Percentiles rank a stretch among this genome's conserved stretches.
Evolutionary conservation across 2,797 vertebrate genomes (phyloP).

Genomic region (Meriones psammophilus): DNA sequence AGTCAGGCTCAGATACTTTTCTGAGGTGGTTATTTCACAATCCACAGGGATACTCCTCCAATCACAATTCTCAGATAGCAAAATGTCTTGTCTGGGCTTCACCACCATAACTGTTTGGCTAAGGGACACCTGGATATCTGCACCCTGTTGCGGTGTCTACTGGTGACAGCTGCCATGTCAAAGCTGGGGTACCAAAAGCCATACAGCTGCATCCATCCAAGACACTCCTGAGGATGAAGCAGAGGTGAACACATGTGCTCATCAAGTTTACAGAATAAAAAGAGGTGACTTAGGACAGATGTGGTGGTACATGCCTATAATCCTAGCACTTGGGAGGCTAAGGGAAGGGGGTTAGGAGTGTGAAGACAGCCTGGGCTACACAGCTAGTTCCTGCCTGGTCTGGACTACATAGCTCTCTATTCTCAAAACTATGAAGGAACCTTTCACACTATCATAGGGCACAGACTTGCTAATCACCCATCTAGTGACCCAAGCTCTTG

Average conservation of each 20-base stretch:
- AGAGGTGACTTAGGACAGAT: background rate
- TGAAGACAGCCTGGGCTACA: background rate
- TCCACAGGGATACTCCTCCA: conserved; percentile 42
- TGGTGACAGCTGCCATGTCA: conserved; percentile 1
- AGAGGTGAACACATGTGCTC: background rate
- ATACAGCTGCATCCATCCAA: background rate
- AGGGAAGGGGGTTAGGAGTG: background rate
- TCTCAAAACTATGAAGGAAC: background rate
- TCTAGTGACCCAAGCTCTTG: background rate
- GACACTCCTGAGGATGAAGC: accelerated
- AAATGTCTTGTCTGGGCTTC: conserved; percentile 46
- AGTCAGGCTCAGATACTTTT: background rate
- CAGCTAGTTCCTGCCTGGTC: background rate
- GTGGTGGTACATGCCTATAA: background rate
- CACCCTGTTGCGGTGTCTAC: conserved; percentile 18
- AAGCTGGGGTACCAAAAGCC: conserved; percentile 40
- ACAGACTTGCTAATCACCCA: background rate
- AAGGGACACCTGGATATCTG: conserved; percentile 68
- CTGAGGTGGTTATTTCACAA: background rate
- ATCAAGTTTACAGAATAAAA: background rate
- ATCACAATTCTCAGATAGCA: conserved; percentile 54
- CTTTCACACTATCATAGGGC: background rate
- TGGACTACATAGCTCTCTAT: background rate
- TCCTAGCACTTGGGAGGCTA: background rate
- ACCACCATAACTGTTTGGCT: conserved; percentile 65